Conservation (phyloP, 2,113 vertebrate genomes). For the Numida meleagris region DNA sequence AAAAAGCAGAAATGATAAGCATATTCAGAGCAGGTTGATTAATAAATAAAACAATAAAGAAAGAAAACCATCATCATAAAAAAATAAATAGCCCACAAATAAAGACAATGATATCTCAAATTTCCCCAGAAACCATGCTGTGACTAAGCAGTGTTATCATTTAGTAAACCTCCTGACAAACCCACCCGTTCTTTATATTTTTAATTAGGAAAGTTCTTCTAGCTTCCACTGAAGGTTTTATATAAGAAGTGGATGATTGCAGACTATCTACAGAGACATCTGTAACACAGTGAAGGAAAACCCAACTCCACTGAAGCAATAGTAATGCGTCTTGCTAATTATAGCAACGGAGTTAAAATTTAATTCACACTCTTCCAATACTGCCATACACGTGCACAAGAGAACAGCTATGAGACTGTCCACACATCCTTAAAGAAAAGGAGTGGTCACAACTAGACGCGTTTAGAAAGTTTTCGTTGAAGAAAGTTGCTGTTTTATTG, state of each 20-base stretch:
- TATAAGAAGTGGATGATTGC: neutral
- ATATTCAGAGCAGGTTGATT: neutral
- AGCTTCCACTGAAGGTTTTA: neutral
- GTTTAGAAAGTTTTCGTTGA: neutral
- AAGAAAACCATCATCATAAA: neutral
- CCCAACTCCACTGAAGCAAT: neutral
- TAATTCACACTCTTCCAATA: neutral
- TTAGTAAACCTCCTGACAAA: neutral
- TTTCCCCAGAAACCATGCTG: neutral
- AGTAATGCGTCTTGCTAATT: neutral
- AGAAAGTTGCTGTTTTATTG: neutral
- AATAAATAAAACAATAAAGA: neutral
- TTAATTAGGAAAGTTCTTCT: neutral
- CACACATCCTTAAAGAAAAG: neutral
- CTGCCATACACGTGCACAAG: neutral
- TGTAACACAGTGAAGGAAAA: neutral
- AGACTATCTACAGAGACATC: neutral
- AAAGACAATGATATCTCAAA: neutral
- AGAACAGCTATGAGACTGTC: neutral
- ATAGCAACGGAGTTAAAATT: neutral
- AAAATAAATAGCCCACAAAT: neutral
- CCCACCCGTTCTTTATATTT: neutral
- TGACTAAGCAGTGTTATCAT: neutral
- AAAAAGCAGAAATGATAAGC: neutral
- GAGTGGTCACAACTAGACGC: neutral